Base-by-base conservation (phyloP, 2,797 vertebrate genomes). In the Labroides dimidiatus region DNA sequence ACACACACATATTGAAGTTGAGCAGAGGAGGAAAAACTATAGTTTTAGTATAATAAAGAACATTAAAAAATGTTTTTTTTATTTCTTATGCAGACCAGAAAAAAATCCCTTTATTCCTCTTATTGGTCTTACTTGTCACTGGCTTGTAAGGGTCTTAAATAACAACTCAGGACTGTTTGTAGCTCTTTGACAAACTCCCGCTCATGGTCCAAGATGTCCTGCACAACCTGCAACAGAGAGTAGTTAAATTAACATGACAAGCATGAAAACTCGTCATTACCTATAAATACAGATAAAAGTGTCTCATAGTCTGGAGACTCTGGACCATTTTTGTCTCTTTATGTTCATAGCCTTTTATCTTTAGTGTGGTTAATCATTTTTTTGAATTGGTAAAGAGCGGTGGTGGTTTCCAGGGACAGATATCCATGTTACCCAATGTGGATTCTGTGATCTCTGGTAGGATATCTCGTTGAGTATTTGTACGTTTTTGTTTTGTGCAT, bases 171-270 rank as follows among this genome's bases (percentile, higher is more conserved):
- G 77, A 99, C 93, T 0, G 93, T 92, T 77, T 98, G 97, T 30
- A 99, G 91, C 74, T 99, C 97, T 92, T 98, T 99, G 50, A 96
- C 94, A 90, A 97, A 99, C 81, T 98, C 97, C 66, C 95, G 94
- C 90, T 99, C 98, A 27, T 96, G 96, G 77, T 99, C 98, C 93
- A 98, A 88, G 88, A 99, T 97, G 92, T 97, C 98, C 87, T 98
- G 97, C 27, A 99, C 96, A 54, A 99, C 98, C 98, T 99, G 91
- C 19, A 64, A 75, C 16, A 48, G 27, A 10, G 21, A 54, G 24
- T 21, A 64, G 20, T 49, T 36, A 3, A 24, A 2, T 23, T 45
- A 2, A 55, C 39, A 23, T 16, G 21, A 14, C 43, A 54, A 10
- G 17, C 17, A 57, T 3, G 12, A 33, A 44, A n/a, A 12, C 13